Conservation (phyloP, 1,140 invertebrate species). For the Panagrolaimus sp. region DNA sequence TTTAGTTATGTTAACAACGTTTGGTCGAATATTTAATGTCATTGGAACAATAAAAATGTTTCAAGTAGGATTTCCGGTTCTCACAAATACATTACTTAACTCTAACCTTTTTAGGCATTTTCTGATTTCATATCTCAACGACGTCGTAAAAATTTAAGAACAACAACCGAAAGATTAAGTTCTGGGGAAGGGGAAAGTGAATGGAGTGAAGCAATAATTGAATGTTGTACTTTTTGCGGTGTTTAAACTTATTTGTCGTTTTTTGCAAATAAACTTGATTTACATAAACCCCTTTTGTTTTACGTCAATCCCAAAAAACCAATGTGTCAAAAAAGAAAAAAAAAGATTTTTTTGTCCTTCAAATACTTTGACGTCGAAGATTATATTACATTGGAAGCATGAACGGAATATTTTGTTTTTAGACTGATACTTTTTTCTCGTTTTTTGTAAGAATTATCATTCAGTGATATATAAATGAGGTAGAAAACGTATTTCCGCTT, state of each 20-base stretch:
- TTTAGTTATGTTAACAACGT: slow-evolving; percentile 11
- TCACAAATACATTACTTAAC: neutral
- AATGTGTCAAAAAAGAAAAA: too few relatives aligned
- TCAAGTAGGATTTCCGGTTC: neutral
- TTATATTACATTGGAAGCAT: too few relatives aligned
- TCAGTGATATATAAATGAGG: too few relatives aligned
- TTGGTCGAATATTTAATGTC: slow-evolving; percentile 16
- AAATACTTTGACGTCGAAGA: too few relatives aligned
- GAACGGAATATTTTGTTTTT: too few relatives aligned
- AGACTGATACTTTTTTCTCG: too few relatives aligned
- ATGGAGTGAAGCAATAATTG: slow-evolving; percentile 15
- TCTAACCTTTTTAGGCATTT: slow-evolving; percentile 14
- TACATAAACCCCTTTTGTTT: too few relatives aligned
- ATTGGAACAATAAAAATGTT: slow-evolving; percentile 19
- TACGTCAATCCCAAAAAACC: too few relatives aligned
- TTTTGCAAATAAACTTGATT: too few relatives aligned
- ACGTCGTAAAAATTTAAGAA: slow-evolving; percentile 12
- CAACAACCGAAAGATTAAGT: slow-evolving; percentile 13
- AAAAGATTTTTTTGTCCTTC: too few relatives aligned
- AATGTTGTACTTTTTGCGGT: slow-evolving; percentile 18
- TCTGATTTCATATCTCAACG: slow-evolving; percentile 7
- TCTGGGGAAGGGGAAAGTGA: slow-evolving; percentile 13
- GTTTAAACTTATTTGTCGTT: neutral
- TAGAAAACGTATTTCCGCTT: too few relatives aligned
- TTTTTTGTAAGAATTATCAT: too few relatives aligned